phyloP scores from a whole-genome alignment of 1,140 invertebrate species.

The Drosophila bocki region DNA sequence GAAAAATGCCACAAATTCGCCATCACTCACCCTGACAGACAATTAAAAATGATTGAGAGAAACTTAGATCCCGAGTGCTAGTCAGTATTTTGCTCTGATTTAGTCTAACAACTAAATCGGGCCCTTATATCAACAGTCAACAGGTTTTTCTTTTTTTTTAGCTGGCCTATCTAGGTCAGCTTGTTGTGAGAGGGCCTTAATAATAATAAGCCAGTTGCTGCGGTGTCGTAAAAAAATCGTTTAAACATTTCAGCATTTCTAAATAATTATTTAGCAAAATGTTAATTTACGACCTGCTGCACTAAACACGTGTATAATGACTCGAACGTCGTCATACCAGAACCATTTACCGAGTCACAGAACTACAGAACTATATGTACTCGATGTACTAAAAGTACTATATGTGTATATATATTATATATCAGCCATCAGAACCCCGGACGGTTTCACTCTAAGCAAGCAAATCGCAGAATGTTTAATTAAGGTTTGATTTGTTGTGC shows the following conservation, averaged over 20 bases:
- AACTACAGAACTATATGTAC: not conserved
- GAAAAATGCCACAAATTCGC: not conserved
- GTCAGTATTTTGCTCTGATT: not conserved
- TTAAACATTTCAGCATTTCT: slow-evolving; percentile 45
- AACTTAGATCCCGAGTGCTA: not conserved
- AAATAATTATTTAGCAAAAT: slow-evolving; percentile 59
- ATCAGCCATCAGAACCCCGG: slow-evolving; percentile 3
- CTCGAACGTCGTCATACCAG: slow-evolving; percentile 38
- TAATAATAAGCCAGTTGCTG: slow-evolving; percentile 18
- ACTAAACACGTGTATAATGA: slow-evolving; percentile 60
- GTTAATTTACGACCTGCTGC: slow-evolving; percentile 59
- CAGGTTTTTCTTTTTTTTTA: not conserved
- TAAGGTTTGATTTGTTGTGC: slow-evolving; percentile 15
- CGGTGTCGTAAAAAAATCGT: slow-evolving; percentile 29
- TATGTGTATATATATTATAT: slow-evolving; percentile 1
- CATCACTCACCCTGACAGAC: not conserved
- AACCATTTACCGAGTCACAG: slow-evolving; percentile 3
- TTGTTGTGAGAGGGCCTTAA: slow-evolving; percentile 23
- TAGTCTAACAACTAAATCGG: slow-evolving; percentile 5
- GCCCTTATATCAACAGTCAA: not conserved
- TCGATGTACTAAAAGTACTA: not conserved
- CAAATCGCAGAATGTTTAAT: slow-evolving; percentile 30
- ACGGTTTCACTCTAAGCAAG: slow-evolving; percentile 12
- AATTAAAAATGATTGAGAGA: slow-evolving; percentile 15
- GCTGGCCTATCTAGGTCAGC: slow-evolving; percentile 55